phyloP scores from a whole-genome alignment of 2,113 vertebrate species.

The Antidorcas marsupialis region DNA sequence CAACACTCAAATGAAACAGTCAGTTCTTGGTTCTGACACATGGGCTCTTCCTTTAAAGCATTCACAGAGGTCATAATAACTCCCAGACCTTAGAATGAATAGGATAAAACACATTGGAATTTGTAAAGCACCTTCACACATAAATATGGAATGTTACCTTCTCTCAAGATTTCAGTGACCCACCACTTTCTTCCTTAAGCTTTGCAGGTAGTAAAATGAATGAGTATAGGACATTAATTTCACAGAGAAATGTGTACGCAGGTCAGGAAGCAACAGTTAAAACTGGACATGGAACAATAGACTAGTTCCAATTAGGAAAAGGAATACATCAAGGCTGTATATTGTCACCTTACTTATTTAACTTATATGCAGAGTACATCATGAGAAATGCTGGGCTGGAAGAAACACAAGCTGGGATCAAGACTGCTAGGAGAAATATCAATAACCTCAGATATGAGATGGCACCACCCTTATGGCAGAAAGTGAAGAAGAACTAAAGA shows the following conservation, averaged over 20 bases:
- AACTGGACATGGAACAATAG: background rate
- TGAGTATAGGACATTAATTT: background rate
- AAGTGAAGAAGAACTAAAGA: background rate
- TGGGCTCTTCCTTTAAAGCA: background rate
- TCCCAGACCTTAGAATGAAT: background rate
- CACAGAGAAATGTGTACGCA: background rate
- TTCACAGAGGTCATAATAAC: background rate
- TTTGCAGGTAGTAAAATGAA: background rate
- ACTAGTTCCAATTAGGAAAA: background rate
- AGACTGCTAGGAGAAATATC: background rate
- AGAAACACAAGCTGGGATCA: background rate
- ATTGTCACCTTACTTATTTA: background rate
- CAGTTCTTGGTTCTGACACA: background rate
- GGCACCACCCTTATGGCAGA: background rate
- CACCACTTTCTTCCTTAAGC: background rate
- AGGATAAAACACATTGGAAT: background rate
- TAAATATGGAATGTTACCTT: background rate
- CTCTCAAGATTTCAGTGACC: background rate
- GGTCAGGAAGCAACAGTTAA: background rate
- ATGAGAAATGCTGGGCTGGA: background rate
- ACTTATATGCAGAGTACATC: background rate
- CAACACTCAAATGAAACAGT: background rate
- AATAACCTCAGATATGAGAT: background rate
- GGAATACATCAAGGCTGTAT: accelerated
- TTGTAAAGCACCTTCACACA: background rate